These are phyloP conservation scores for Drosophila setifemur DNA, from an alignment of 1,140 invertebrate species.

Conservation along the genomic window DNA sequence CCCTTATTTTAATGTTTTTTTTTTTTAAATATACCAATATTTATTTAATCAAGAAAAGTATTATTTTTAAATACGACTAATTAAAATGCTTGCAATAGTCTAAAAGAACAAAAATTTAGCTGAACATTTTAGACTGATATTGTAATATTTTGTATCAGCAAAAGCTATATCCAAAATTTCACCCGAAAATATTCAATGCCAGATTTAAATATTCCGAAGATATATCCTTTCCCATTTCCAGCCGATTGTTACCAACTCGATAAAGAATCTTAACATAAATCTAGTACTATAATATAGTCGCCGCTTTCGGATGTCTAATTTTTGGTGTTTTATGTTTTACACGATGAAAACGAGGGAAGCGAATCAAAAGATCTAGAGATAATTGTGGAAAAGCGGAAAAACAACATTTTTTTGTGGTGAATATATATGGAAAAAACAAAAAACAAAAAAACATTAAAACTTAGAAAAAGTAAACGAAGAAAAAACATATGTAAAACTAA, in stretches of 20 bases:
- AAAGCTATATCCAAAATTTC: background rate
- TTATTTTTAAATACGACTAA: too few relatives aligned
- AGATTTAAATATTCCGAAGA: background rate
- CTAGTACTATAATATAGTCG: conserved; percentile 42
- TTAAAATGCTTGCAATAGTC: too few relatives aligned
- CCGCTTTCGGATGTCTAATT: conserved; percentile 40
- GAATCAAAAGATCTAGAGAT: conserved; percentile 40
- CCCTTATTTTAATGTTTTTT: too few relatives aligned
- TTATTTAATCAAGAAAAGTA: too few relatives aligned
- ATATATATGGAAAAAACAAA: too few relatives aligned
- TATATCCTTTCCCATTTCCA: conserved; percentile 1
- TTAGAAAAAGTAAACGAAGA: conserved; percentile 44
- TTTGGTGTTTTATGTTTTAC: conserved; percentile 27
- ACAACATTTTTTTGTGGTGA: conserved; percentile 28
- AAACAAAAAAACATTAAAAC: conserved; percentile 11
- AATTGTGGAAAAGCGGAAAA: conserved; percentile 29
- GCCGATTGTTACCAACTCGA: background rate
- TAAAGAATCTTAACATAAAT: conserved; percentile 12
- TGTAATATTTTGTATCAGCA: background rate
- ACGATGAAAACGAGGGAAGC: background rate
- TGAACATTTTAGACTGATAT: conserved; percentile 18
- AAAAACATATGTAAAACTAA: conserved; percentile 10
- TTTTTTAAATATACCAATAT: too few relatives aligned
- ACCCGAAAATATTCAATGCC: background rate
- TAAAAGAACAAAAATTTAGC: background rate